These are phyloP conservation scores for Pachypsylla venusta DNA, from an alignment of 1,140 invertebrate genomes.

Conservation along the genomic window DNA sequence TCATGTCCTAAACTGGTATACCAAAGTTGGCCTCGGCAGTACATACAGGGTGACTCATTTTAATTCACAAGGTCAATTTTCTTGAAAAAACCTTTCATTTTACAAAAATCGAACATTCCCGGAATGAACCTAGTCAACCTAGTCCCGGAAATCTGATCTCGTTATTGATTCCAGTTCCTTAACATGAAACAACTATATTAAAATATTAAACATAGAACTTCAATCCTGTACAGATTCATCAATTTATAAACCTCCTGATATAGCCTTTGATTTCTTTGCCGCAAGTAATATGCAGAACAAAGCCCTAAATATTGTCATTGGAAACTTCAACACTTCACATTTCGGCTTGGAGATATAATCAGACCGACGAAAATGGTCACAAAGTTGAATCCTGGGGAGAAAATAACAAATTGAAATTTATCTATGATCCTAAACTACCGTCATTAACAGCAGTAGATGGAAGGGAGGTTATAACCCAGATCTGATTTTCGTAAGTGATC, in stretches of 20 bases:
- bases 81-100: too few relatives aligned
- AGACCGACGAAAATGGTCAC: conserved; percentile 7
- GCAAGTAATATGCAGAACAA: conserved; percentile 7
- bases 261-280: not conserved
- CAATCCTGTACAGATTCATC: not conserved
- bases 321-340: conserved; percentile 14
- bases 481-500: too few relatives aligned
- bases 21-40: too few relatives aligned
- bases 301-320: conserved; percentile 4
- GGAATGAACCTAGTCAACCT: too few relatives aligned
- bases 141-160: too few relatives aligned
- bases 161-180: not conserved
- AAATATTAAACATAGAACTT: conserved; percentile 11
- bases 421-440: too few relatives aligned
- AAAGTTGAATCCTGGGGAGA: conserved; percentile 8
- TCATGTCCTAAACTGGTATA: too few relatives aligned
- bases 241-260: conserved; percentile 2
- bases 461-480: too few relatives aligned
- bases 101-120: too few relatives aligned
- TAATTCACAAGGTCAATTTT: too few relatives aligned
- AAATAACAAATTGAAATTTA: not conserved
- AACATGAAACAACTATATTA: not conserved
- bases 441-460: too few relatives aligned
- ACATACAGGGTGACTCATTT: too few relatives aligned
- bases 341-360: conserved; percentile 3